Evolutionary conservation across 1,140 invertebrate genomes (phyloP), one percentile per base, ranked within the genome.

Genomic region (Anastrepha obliqua): DNA sequence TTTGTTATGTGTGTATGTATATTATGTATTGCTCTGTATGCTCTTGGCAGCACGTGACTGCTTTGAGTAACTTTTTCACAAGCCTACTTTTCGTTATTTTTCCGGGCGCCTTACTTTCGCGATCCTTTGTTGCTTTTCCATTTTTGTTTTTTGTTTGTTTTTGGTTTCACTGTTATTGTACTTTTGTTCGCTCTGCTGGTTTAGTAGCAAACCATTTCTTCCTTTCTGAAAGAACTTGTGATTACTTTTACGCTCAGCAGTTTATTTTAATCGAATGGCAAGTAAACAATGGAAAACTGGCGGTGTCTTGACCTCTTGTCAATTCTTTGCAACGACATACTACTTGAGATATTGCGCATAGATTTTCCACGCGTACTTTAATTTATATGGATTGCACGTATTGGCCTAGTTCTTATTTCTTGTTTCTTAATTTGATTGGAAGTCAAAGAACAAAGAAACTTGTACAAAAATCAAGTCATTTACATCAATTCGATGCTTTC

Each of bases 231-330:
- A 20, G 62, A 8, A 64, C 20, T 20, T 29, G 62, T 29, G 62
- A 64, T 64, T 64, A 64, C 62, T 64, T 64, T 64, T 64, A 20
- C n/a, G 62, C 20, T 64, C n/a, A 64, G 62, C 20, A 64, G 62
- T 64, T 64, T 64, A 29, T 20, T 64, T 64, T 64, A 20, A 64
- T 64, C 62, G 62, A 64, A 64, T 64, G 62, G 62, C 62, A 20
- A 64, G 62, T 64, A 64, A 64, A 64, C 20, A 64, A 64, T 64
- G 62, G 5, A 64, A 17, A 64, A 20, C 62, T 64, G n/a, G n/a
- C 7, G 15, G 17, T 64, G 62, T 20, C 62, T 64, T 64, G 62
- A 64, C 62, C 62, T 64, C 17, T 2, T 64, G 62, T 20, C 62
- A 64, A 64, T 64, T 64, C 17, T 20, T 17, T 64, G n/a, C 62